These are phyloP conservation scores for Eupithecia insigniata DNA, from an alignment of 2,888 invertebrate species.

Conservation along the genomic window DNA sequence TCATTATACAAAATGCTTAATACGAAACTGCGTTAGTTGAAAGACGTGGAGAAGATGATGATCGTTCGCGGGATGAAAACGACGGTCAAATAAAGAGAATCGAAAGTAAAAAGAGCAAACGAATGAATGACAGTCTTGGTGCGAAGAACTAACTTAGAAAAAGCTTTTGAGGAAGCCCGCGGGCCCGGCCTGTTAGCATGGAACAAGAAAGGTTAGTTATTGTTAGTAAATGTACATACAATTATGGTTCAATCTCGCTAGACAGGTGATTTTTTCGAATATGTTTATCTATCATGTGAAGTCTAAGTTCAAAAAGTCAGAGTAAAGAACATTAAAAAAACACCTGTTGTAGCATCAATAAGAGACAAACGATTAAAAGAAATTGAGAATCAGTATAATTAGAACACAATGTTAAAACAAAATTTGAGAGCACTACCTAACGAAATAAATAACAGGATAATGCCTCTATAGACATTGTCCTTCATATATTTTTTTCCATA, in stretches of 20 bases:
- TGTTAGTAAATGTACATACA: slow-evolving; percentile 46
- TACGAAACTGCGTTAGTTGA: slow-evolving; percentile 70
- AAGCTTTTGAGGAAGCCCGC: slow-evolving; percentile 97
- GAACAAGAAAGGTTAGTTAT: slow-evolving; percentile 63
- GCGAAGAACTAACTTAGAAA: slow-evolving; percentile 89
- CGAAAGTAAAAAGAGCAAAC: slow-evolving; percentile 72
- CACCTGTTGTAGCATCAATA: background rate
- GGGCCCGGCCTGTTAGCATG: slow-evolving; percentile 90
- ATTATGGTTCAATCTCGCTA: background rate
- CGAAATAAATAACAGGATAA: too few relatives aligned
- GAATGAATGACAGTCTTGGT: slow-evolving; percentile 82
- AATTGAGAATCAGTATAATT: background rate
- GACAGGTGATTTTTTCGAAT: background rate
- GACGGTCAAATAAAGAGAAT: slow-evolving; percentile 70
- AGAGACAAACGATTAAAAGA: background rate
- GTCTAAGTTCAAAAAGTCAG: background rate
- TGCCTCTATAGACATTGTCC: background rate
- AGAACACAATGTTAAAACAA: background rate
- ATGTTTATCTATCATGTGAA: background rate
- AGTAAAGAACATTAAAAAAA: background rate
- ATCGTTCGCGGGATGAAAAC: slow-evolving; percentile 68
- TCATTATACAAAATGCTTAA: slow-evolving; percentile 74
- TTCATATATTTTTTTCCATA: background rate
- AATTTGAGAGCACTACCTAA: too few relatives aligned
- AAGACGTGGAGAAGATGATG: slow-evolving; percentile 67